phyloP scores from a whole-genome alignment of 2,797 vertebrate species.

The Pterois miles region DNA sequence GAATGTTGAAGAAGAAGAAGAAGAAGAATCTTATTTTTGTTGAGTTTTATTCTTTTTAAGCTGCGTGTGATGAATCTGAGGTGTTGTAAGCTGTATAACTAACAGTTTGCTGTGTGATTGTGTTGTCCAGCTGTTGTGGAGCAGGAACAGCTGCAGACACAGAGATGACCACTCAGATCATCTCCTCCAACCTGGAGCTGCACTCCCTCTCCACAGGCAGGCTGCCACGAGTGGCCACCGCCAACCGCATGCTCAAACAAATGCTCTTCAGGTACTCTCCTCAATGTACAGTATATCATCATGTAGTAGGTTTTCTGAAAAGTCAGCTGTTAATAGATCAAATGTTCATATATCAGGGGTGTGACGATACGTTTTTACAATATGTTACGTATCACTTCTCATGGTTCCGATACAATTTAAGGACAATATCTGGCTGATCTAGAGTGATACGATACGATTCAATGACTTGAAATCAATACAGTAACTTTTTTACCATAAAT shows the following conservation, averaged over 20 bases:
- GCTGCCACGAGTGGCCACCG: slow-evolving; percentile 92
- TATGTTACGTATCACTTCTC: too few species aligned
- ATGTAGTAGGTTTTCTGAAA: neutral
- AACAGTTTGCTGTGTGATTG: neutral
- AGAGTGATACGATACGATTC: too few species aligned
- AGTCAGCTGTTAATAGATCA: neutral
- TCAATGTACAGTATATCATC: neutral
- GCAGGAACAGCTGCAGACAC: slow-evolving; percentile 98
- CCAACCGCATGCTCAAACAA: slow-evolving; percentile 97
- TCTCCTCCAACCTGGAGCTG: slow-evolving; percentile 97
- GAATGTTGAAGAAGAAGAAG: too few species aligned
- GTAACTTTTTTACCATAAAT: too few species aligned
- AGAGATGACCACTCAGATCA: slow-evolving; percentile 97
- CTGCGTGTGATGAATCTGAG: neutral
- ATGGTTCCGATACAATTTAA: too few species aligned
- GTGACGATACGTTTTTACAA: too few species aligned
- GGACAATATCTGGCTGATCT: too few species aligned
- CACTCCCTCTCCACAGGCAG: slow-evolving; percentile 93
- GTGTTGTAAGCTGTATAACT: neutral
- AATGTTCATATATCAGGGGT: too few species aligned
- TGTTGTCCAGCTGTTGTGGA: slow-evolving; percentile 89
- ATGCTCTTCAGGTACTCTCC: slow-evolving; percentile 95
- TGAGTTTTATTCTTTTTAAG: neutral
- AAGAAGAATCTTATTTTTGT: neutral
- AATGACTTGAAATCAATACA: too few species aligned